Conservation (phyloP, 2,797 vertebrate genomes). For the Acropternis orthonyx region DNA sequence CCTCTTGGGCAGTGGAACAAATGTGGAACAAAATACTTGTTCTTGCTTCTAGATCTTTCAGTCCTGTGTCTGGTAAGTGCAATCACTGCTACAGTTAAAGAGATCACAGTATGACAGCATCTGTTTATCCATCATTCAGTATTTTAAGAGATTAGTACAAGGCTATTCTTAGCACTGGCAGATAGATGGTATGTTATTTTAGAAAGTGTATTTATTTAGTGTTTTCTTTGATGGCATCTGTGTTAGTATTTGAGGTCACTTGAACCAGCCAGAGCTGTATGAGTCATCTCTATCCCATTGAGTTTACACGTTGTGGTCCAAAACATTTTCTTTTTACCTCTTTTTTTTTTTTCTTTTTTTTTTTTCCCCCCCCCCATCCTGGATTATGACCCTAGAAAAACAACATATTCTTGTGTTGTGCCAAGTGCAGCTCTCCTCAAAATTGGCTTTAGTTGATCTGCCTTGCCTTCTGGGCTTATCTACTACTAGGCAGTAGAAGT, state of each 20-base stretch:
- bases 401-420: not conserved
- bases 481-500: not conserved
- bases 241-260: constrained; percentile 26
- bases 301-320: not conserved
- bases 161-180: constrained; percentile 20
- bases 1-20: not conserved
- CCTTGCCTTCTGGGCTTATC: constrained; percentile 6
- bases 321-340: not conserved
- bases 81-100: not conserved
- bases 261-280: not conserved
- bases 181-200: constrained; percentile 27
- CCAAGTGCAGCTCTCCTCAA: not conserved
- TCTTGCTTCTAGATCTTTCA: not conserved
- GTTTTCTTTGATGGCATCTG: constrained; percentile 22
- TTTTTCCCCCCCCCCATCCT: fast-evolving
- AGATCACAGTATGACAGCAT: not conserved
- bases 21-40: not conserved
- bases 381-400: not conserved
- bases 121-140: constrained; percentile 15
- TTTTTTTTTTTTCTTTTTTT: no score
- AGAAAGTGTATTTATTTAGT: constrained; percentile 18
- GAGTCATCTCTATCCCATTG: constrained; percentile 1
- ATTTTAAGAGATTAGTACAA: constrained; percentile 10
- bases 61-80: not conserved
- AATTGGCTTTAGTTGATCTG: not conserved